Base-by-base conservation (phyloP, 2,888 invertebrate species). In the Leucoma salicis region DNA sequence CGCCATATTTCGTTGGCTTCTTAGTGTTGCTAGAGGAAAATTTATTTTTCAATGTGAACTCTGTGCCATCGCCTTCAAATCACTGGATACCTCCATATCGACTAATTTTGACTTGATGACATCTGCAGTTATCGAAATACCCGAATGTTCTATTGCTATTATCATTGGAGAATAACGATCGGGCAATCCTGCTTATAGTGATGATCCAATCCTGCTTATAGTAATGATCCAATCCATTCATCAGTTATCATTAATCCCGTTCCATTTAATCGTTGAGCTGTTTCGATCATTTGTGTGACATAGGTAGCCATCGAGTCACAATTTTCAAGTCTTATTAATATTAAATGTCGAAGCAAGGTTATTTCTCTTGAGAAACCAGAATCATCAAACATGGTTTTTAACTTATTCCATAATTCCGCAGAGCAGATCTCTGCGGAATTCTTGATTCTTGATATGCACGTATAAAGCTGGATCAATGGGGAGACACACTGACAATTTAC, bases 321-420 rank as follows among this genome's bases (percentile, higher is more conserved):
- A 16, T 39, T 45, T 42, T 49, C 42, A n/a, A 41, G 35, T 10
- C 45, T 35, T 7, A 44, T 39, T 13, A 44, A 49, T 31, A 49
- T 45, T 1, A 49, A 27, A 18, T 27, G 36, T 5, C 43, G 15
- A 2, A 46, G 31, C 11, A 46, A 31, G 8, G 25, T 14, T 14
- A 41, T 41, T 2, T 16, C 8, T 10, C 41, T 13, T n/a, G 29
- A 16, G 25, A 40, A 14, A 10, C 28, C 28, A 7, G 5, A 10
- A 7, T 28, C 28, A 12, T 28, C 28, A 28, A 28, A 28, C 13
- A 45, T 25, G 16, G 32, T 35, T 21, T 44, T 44, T 12, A 42
- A 11, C 29, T 32, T 42, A 14, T 31, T 10, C 46, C 47, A 42
- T 24, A 42, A 18, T 11, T 15, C 33, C 35, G n/a, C 21, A 27